phyloP scores from a whole-genome alignment of 2,113 vertebrate species.

The Lophius piscatorius region DNA sequence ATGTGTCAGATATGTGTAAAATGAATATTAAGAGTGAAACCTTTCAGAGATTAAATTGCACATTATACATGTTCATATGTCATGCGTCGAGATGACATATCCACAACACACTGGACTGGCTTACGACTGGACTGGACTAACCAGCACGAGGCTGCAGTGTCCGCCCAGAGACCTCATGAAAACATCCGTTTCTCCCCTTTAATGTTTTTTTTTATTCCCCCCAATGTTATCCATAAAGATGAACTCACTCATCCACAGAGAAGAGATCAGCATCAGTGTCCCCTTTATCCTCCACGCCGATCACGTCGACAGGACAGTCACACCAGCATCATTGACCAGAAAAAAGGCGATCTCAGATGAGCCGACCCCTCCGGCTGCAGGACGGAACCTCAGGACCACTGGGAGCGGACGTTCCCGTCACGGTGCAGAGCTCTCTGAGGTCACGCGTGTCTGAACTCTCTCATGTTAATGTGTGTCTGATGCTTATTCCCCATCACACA shows the following conservation, averaged over 20 bases:
- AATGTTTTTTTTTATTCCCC: conserved; percentile 12
- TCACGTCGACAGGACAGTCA: conserved; percentile 8
- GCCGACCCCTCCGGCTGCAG: conserved; percentile 17
- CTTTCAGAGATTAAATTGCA: conserved; percentile 3
- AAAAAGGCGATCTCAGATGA: background rate
- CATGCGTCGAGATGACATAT: too few relatives aligned
- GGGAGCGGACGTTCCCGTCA: conserved; percentile 37
- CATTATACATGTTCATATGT: background rate
- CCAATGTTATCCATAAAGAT: conserved; percentile 71
- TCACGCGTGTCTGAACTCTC: conserved; percentile 24
- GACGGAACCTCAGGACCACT: conserved; percentile 29
- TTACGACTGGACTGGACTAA: too few relatives aligned
- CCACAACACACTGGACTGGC: too few relatives aligned
- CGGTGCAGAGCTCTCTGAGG: conserved; percentile 44
- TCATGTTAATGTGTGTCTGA: conserved; percentile 28
- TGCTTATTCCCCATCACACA: conserved; percentile 11
- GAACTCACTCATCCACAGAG: conserved; percentile 29
- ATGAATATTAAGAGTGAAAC: conserved; percentile 34
- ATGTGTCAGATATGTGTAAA: background rate
- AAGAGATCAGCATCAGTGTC: conserved; percentile 6
- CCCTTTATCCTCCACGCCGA: background rate
- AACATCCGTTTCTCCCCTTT: conserved; percentile 58
- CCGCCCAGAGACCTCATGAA: background rate
- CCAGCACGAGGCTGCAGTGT: background rate
- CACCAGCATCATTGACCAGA: conserved; percentile 4